Base-by-base conservation (phyloP, 2,113 vertebrate genomes). In the Setophaga kirtlandii region DNA sequence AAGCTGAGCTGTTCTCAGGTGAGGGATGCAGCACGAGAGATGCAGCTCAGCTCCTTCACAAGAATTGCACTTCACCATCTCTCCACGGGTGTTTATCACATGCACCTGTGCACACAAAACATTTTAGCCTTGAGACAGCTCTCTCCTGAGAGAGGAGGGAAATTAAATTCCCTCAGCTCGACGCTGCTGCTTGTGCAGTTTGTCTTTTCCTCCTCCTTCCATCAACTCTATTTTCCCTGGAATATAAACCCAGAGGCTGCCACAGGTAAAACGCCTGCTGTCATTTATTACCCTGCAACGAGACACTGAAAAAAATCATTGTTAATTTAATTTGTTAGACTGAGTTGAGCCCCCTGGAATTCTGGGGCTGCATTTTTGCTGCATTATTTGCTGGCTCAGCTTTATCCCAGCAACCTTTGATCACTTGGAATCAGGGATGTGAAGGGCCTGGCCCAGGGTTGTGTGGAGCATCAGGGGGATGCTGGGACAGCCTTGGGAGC, bases 81-180 rank as follows among this genome's bases (percentile, higher is more conserved):
- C 65, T 82, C 70, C 62, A 52, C 16, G 33, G 67, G 83, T 47
- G 92, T 93, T 93, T 89, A 55, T 92, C 83, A 33, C 21, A 53
- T 0, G 23, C 69, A 79, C 53, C 74, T 71, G 27, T n/a, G 70
- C 88, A 53, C 85, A 77, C 58, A 82, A 63, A 93, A 63, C 80
- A 30, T 89, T 89, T 84, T 37, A 87, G 92, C 86, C 68, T 90
- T 92, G 92, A 83, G 83, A 93, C 69, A 84, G 33, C 60, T 89
- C 93, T 93, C 64, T 84, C 69, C 81, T 35, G 50, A 78, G 87
- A 75, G 78, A 84, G 65, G 60, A 60, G 91, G 35, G 63, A 60
- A 83, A 81, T 77, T 56, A 30, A 91, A 89, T 90, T 90, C 80
- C 50, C 68, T 18, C 35, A 67, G 89, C 87, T 93, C 77, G 30